Conservation (phyloP, 2,888 invertebrate genomes). For the Nymphalis urticae region DNA sequence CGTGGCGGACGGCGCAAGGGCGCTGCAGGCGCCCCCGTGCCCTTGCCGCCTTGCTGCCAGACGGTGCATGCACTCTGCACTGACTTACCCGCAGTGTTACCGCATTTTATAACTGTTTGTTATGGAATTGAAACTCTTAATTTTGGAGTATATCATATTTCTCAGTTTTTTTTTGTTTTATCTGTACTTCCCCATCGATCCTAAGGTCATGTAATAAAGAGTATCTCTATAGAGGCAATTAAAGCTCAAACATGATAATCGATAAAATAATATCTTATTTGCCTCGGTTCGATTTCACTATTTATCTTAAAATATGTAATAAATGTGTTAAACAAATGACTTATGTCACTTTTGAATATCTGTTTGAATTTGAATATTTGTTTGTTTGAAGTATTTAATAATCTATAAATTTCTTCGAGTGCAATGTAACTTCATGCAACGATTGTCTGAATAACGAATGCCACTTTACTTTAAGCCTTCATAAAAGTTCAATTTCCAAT, state of each 20-base stretch:
- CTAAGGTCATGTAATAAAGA: too few relatives aligned
- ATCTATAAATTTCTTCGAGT: constrained; percentile 19
- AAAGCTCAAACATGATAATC: too few relatives aligned
- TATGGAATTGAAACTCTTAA: too few relatives aligned
- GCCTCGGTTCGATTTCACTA: too few relatives aligned
- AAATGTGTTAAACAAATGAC: neutral
- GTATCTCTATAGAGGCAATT: too few relatives aligned
- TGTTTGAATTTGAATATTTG: neutral
- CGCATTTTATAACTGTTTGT: constrained; percentile 7
- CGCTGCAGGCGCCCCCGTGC: constrained; percentile 58
- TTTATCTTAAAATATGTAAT: too few relatives aligned
- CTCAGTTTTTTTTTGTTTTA: too few relatives aligned
- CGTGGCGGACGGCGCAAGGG: constrained; percentile 49
- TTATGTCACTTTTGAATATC: neutral
- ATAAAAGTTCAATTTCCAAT: constrained; percentile 42
- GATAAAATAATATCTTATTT: too few relatives aligned
- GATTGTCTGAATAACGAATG: constrained; percentile 34
- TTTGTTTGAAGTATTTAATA: constrained; percentile 6
- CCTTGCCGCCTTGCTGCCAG: constrained; percentile 54
- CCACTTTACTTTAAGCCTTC: constrained; percentile 37
- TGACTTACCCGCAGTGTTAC: constrained; percentile 15
- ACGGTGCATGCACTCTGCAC: constrained; percentile 68
- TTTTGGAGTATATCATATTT: too few relatives aligned
- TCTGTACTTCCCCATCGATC: too few relatives aligned
- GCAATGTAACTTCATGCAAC: constrained; percentile 34